Percentiles rank a stretch among this genome's conserved stretches.
Conservation (phyloP, 2,797 vertebrate genomes). For the Picus viridis region DNA sequence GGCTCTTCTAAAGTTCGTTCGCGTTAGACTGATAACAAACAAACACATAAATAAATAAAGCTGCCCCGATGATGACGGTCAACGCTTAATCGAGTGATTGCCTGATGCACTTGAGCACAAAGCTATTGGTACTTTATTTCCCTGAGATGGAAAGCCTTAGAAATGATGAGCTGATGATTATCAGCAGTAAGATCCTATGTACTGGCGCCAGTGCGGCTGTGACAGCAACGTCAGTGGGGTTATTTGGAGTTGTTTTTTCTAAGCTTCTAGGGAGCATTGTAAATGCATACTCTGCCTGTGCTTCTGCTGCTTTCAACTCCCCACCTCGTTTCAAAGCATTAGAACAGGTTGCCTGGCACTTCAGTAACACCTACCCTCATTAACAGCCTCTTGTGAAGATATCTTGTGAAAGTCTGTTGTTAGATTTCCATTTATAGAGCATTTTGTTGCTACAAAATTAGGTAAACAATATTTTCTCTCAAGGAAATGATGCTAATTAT, state of each 20-base stretch:
- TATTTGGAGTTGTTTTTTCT: background rate
- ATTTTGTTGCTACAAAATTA: background rate
- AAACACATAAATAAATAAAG: background rate
- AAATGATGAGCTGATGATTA: background rate
- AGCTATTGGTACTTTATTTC: background rate
- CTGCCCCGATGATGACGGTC: background rate
- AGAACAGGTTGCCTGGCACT: fast-evolving
- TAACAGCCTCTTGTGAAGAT: background rate
- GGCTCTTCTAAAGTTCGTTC: background rate
- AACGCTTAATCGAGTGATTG: background rate
- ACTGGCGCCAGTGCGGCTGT: background rate
- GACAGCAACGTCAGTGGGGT: background rate
- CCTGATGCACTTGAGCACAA: background rate
- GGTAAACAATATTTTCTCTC: background rate
- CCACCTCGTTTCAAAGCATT: fast-evolving
- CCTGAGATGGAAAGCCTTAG: background rate
- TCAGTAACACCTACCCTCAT: background rate
- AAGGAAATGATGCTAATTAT: background rate
- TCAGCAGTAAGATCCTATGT: background rate
- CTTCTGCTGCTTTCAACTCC: background rate
- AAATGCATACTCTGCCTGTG: background rate
- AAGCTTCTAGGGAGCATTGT: background rate
- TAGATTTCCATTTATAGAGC: background rate
- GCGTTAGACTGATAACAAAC: background rate
- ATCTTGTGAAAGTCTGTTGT: background rate